Evolutionary conservation across 1,140 invertebrate genomes (phyloP), one percentile per base, ranked within the genome.

Genomic region (Pachypeltis micranthus): DNA sequence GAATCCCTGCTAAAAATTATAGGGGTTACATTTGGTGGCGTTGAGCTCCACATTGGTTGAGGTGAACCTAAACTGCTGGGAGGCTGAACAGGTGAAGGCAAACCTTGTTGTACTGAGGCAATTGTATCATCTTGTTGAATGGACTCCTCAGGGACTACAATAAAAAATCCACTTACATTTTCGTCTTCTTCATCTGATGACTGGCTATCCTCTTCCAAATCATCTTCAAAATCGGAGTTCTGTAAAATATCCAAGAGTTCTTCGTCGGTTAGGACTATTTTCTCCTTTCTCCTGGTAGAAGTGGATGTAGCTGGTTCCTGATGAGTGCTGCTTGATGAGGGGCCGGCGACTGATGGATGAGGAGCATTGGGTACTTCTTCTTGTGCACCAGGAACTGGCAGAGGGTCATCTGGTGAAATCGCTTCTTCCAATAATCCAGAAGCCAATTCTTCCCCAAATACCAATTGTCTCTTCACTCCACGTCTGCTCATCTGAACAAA

Each of bases 191-290:
- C 47, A 51, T 51, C 47, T 51, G 47, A 51, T 21, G 47, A 51
- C 47, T 51, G 47, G 47, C 47, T 51, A 51, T 51, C 47, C 47
- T 51, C 47, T 51, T 51, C 47, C 47, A 21, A 51, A 51, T 51
- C 47, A 51, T 51, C 47, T 51, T 51, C 47, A 51, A 51, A 51
- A 51, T 51, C 47, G 47, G 47, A 51, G 47, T 51, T 51, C 47
- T 51, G 47, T 21, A 51, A 51, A 51, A 51, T 51, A 51, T 51
- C 3, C 23, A 51, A 21, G 47, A 51, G 47, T 51, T 51, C 47
- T 51, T 51, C 47, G 47, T 51, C 47, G 47, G 47, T 51, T 51
- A 10, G 47, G 47, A 51, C 47, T 51, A 3, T 51, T 51, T 51
- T 51, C 47, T 10, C 47, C 47, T 51, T 21, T 51, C 47, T 51